phyloP scores from a whole-genome alignment of 2,888 invertebrate species.

The Cheilosia soror region DNA sequence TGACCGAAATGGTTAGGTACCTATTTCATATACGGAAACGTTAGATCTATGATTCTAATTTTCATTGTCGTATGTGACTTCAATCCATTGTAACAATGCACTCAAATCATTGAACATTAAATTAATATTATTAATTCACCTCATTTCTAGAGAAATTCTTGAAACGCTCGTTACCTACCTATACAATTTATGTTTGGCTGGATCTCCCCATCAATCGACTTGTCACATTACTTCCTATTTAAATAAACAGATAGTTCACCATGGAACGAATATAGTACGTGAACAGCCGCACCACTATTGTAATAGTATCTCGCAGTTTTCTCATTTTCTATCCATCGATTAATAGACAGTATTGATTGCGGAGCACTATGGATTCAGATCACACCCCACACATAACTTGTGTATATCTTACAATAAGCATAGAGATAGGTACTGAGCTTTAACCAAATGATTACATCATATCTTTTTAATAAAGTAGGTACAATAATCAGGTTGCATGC shows the following conservation, averaged over 20 bases:
- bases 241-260: neutral
- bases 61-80: neutral
- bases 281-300: no score
- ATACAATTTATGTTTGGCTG: constrained; percentile 1
- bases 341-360: neutral
- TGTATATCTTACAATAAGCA: neutral
- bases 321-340: neutral
- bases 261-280: neutral
- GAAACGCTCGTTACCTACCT: neutral
- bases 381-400: neutral
- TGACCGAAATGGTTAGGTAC: no score
- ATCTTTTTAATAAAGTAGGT: neutral
- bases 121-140: constrained; percentile 13
- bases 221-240: neutral
- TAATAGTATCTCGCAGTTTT: no score
- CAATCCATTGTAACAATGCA: neutral
- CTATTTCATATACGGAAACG: no score
- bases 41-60: no score
- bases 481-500: neutral
- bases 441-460: neutral
- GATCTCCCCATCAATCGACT: neutral
- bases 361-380: neutral
- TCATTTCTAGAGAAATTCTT: neutral
- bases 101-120: neutral
- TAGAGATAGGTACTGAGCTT: neutral